A percentile compares a stretch with the other conserved stretches of the same genome.
phyloP scores from a whole-genome alignment of 2,888 invertebrate species.

The Epinotia nisella region DNA sequence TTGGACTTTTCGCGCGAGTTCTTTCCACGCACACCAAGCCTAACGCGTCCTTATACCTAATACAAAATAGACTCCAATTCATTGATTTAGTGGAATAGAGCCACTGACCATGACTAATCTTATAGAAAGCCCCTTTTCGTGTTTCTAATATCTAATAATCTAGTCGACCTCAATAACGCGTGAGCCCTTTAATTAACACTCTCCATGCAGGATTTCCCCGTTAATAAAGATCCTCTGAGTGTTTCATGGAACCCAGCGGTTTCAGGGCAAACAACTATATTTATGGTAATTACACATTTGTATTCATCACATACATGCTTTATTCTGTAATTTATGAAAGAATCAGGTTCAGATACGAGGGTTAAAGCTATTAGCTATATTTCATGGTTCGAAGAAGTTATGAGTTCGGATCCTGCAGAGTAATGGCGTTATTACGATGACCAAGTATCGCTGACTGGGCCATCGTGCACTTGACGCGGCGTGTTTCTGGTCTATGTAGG shows the following conservation, averaged over 20 bases:
- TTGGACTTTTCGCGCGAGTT: too few species aligned
- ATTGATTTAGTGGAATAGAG: not conserved
- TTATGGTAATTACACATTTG: conserved; percentile 13
- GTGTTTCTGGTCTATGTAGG: too few species aligned
- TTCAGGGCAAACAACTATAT: conserved; percentile 14
- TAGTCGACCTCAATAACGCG: conserved; percentile 1
- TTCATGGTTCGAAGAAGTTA: not conserved
- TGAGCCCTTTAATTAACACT: conserved; percentile 14
- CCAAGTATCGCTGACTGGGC: too few species aligned
- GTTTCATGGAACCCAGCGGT: not conserved
- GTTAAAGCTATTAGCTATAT: not conserved
- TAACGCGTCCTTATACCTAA: not conserved
- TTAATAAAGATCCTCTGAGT: conserved; percentile 16
- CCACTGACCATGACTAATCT: not conserved
- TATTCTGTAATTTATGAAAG: not conserved
- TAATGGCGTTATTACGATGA: too few species aligned
- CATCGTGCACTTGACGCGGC: too few species aligned
- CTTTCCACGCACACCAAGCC: not conserved
- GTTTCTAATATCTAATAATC: not conserved
- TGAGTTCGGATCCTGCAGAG: too few species aligned
- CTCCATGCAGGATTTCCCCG: conserved; percentile 6
- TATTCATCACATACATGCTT: not conserved
- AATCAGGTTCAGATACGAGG: not conserved
- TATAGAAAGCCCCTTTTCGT: not conserved
- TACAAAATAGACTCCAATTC: not conserved